A percentile compares a stretch with the other conserved stretches of the same genome.
Evolutionary conservation across 2,888 invertebrate species (phyloP).

Genomic region (Drosophila formosana): DNA sequence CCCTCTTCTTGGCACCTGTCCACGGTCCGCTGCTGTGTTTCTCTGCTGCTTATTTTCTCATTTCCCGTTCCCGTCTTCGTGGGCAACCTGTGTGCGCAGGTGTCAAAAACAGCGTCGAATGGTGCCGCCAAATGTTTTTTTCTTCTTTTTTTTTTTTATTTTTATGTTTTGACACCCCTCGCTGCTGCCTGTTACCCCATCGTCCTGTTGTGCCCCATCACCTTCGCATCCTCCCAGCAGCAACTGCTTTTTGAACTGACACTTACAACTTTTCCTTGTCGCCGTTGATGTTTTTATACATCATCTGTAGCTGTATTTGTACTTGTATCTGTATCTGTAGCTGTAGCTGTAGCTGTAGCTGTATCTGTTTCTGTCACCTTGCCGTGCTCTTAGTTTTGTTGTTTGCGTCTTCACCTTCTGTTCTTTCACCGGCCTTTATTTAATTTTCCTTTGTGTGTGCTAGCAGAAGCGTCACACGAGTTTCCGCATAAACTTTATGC

Average conservation of each 20-base stretch:
- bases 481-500: constrained; percentile 52
- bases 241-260: constrained; percentile 62
- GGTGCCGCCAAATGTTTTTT: constrained; percentile 62
- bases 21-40: constrained; percentile 1
- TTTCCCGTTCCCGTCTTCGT: constrained; percentile 68
- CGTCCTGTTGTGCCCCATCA: not conserved
- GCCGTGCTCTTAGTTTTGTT: constrained; percentile 19
- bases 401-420: constrained; percentile 16
- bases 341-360: constrained; percentile 17
- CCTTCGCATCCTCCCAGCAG: not conserved
- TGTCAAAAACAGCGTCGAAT: constrained; percentile 71
- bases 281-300: constrained; percentile 74
- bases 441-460: constrained; percentile 51
- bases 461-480: constrained; percentile 26
- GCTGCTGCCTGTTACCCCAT: constrained; percentile 32
- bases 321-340: constrained; percentile 1
- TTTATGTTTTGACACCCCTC: constrained; percentile 67
- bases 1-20: not conserved
- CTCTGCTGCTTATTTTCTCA: constrained; percentile 74
- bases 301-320: constrained; percentile 58
- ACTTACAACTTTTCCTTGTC: constrained; percentile 73
- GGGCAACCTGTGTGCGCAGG: constrained; percentile 66
- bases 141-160: constrained; percentile 42
- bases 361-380: constrained; percentile 38
- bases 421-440: constrained; percentile 41